phyloP scores from a whole-genome alignment of 1,140 invertebrate genomes.

The Agraylea sexmaculata region DNA sequence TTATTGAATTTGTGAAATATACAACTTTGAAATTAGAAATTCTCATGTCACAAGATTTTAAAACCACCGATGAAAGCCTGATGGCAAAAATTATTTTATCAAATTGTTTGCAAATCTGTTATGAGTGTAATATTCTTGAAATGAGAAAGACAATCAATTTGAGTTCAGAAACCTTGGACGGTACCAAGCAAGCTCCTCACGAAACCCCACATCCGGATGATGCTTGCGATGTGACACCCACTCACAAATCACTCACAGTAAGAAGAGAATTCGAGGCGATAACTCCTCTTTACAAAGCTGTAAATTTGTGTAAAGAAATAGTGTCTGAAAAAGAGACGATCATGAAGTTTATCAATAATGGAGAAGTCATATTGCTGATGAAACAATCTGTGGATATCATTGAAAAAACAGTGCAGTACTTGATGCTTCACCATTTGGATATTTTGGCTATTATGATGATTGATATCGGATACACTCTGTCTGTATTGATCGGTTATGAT shows the following conservation, averaged over 20 bases:
- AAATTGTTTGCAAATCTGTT: constrained; percentile 9
- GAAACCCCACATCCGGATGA: constrained; percentile 16
- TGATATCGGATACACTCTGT: constrained; percentile 13
- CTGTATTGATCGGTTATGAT: constrained; percentile 7
- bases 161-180: no score
- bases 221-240: constrained; percentile 15
- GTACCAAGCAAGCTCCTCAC: background rate
- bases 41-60: no score
- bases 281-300: constrained; percentile 9
- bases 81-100: constrained; percentile 5
- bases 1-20: constrained; percentile 10
- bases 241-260: constrained; percentile 14
- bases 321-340: background rate
- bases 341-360: constrained; percentile 2
- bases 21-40: constrained; percentile 9
- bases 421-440: constrained; percentile 15
- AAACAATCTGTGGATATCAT: constrained; percentile 12
- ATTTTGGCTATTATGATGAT: constrained; percentile 7
- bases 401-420: constrained; percentile 10
- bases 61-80: background rate
- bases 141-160: constrained; percentile 9
- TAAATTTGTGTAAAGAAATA: constrained; percentile 11
- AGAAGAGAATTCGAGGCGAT: constrained; percentile 8
- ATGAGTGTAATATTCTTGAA: constrained; percentile 9
- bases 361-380: constrained; percentile 8